Base-by-base conservation (phyloP, 1,140 invertebrate species). In the Streblospio benedicti region DNA sequence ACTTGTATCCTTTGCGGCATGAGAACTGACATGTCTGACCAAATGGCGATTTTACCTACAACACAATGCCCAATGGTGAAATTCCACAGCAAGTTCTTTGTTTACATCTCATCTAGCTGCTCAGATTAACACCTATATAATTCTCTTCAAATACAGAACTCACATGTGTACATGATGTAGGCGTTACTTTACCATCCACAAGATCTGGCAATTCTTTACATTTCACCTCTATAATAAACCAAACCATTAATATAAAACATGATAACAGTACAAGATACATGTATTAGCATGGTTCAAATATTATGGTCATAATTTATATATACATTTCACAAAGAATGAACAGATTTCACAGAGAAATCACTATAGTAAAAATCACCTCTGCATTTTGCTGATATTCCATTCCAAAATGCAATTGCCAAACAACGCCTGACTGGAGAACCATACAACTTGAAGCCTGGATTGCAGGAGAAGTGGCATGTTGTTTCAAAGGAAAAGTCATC, bases 391-490 rank as follows among this genome's bases (percentile, higher is more conserved):
- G 81, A 81, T 1, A 87, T 75, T 2, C 86, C 86, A 60, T 85
- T 84, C 86, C 86, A 88, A 57, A 81, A 79, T 0, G 84, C 82
- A 20, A 86, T 78, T 0, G 86, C 85, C 25, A 88, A 71, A 68
- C 86, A 88, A 20, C 82, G 84, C 25, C 86, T 71, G 61, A 81
- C 80, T 59, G 78, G 79, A n/a, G 85, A 86, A 0, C 86, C 86
- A 6, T 85, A 80, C 25, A 87, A 72, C 60, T 81, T 79, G 68
- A 81, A 85, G 0, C 85, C 86, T n/a, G 75, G 73, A 57, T 84
- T 79, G 67, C 86, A 88, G 3, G 75, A 76, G 66, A 86, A 87
- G 25, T 80, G 76, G 66, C 86, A 88, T 23, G 82, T 80, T 0
- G 85, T 84, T 60, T 86, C 84, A 41, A 86, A 85, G 3, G 79